Percentiles rank a stretch among this genome's conserved stretches.
These are phyloP conservation scores for Caenorhabditis sp. DNA, from an alignment of 2,888 invertebrate species.

Conservation along the genomic window DNA sequence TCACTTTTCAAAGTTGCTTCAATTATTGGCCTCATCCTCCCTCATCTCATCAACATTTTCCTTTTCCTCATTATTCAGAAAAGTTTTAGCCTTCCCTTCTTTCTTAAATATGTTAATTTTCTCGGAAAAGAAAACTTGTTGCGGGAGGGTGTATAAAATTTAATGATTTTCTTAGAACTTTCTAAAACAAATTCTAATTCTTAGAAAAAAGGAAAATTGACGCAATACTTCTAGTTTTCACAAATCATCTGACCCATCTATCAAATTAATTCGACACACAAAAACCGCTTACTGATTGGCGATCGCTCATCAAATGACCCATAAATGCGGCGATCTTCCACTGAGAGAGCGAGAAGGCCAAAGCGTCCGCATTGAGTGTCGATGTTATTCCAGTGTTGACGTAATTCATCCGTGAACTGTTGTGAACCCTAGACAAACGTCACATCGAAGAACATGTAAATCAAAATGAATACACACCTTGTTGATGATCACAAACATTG, in stretches of 20 bases:
- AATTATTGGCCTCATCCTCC: background rate
- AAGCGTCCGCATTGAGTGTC: constrained; percentile 71
- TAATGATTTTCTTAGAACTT: background rate
- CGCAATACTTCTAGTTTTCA: no score
- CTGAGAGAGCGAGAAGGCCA: constrained; percentile 68
- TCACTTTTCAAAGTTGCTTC: no score
- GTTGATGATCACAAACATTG: constrained; percentile 63
- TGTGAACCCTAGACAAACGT: constrained; percentile 58
- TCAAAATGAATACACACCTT: constrained; percentile 38
- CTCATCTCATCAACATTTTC: no score
- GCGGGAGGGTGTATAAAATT: no score
- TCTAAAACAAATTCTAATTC: no score
- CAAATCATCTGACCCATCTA: constrained; percentile 3
- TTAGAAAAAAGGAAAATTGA: no score
- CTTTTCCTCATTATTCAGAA: background rate
- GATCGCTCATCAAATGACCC: constrained; percentile 67
- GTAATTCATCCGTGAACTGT: constrained; percentile 67
- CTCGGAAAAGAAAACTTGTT: background rate
- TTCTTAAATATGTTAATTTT: background rate
- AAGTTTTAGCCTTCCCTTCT: background rate
- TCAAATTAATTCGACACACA: background rate
- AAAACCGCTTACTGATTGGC: constrained; percentile 69
- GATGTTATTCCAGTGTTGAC: constrained; percentile 67
- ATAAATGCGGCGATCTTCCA: constrained; percentile 67
- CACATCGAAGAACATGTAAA: background rate